Evolutionary conservation across 2,888 invertebrate genomes (phyloP).

Genomic region (Tortrix viridana): DNA sequence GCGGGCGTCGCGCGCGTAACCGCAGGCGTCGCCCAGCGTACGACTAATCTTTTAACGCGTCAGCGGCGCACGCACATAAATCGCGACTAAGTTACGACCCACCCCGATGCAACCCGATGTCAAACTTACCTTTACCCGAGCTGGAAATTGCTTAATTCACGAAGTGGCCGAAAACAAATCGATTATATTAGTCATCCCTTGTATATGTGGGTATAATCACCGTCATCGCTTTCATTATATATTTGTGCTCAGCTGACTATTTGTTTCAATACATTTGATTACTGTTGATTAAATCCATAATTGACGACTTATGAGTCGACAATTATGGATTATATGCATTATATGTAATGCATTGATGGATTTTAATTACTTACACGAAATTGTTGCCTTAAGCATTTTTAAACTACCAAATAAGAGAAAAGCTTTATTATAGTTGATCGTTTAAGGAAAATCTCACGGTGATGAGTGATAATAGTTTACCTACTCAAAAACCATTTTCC

Average conservation of each 20-base stretch:
- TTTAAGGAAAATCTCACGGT: too few species aligned
- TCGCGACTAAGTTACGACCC: conserved; percentile 70
- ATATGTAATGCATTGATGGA: too few species aligned
- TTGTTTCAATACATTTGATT: too few species aligned
- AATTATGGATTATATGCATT: too few species aligned
- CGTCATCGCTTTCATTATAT: not conserved
- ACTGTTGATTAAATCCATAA: too few species aligned
- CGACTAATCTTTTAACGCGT: conserved; percentile 80
- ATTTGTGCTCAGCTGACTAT: not conserved
- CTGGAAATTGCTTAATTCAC: conserved; percentile 65
- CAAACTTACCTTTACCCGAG: conserved; percentile 59
- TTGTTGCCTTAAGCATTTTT: too few species aligned
- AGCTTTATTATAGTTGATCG: too few species aligned
- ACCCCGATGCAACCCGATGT: conserved; percentile 62
- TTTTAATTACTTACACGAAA: too few species aligned
- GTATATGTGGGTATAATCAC: not conserved
- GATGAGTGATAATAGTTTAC: too few species aligned
- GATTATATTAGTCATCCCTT: conserved; percentile 53
- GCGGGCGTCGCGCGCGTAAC: conserved; percentile 21
- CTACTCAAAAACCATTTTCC: too few species aligned
- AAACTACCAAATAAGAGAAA: too few species aligned
- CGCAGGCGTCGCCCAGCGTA: conserved; percentile 43
- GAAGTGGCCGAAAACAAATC: conserved; percentile 57
- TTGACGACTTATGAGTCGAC: too few species aligned
- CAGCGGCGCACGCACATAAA: conserved; percentile 81